These are phyloP conservation scores for Trypoxylon attenuatum DNA, from an alignment of 2,888 invertebrate species.

Conservation along the genomic window DNA sequence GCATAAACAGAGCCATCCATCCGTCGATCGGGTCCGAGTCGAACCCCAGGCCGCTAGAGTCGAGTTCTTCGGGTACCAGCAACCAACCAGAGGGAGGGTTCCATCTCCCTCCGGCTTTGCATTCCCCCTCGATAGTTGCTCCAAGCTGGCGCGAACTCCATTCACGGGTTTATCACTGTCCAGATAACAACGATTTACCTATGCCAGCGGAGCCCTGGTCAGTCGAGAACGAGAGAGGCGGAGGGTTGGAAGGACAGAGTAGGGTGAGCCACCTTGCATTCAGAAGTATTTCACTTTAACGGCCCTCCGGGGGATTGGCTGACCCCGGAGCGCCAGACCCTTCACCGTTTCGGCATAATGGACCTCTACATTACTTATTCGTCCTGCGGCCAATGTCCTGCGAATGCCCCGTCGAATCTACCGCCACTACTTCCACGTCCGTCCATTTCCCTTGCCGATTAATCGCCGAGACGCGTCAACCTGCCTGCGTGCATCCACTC, in stretches of 20 bases:
- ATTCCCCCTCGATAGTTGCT: conserved; percentile 51
- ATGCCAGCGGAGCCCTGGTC: conserved; percentile 49
- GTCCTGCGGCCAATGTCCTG: conserved; percentile 67
- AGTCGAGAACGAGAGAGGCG: conserved; percentile 41
- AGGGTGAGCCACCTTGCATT: conserved; percentile 73
- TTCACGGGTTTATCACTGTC: conserved; percentile 75
- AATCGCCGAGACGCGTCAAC: conserved; percentile 41
- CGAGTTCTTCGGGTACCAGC: conserved; percentile 8
- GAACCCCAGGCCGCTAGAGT: too few species aligned
- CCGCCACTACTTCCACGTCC: conserved; percentile 47
- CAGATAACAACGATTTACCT: conserved; percentile 75
- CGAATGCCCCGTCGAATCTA: conserved; percentile 38
- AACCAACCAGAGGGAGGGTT: conserved; percentile 8
- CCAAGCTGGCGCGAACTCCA: conserved; percentile 65
- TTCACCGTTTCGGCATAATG: conserved; percentile 74
- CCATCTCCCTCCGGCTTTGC: conserved; percentile 39
- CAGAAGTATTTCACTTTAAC: conserved; percentile 75
- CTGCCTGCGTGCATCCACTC: conserved; percentile 4
- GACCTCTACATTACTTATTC: conserved; percentile 74
- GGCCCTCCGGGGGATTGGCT: conserved; percentile 74
- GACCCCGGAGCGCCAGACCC: conserved; percentile 70
- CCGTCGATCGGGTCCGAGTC: conserved; percentile 38
- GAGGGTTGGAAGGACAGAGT: conserved; percentile 36
- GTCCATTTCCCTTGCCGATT: conserved; percentile 48
- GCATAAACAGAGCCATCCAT: conserved; percentile 66